These are phyloP conservation scores for Chionomys nivalis DNA, from an alignment of 2,113 vertebrate species.

Conservation along the genomic window DNA sequence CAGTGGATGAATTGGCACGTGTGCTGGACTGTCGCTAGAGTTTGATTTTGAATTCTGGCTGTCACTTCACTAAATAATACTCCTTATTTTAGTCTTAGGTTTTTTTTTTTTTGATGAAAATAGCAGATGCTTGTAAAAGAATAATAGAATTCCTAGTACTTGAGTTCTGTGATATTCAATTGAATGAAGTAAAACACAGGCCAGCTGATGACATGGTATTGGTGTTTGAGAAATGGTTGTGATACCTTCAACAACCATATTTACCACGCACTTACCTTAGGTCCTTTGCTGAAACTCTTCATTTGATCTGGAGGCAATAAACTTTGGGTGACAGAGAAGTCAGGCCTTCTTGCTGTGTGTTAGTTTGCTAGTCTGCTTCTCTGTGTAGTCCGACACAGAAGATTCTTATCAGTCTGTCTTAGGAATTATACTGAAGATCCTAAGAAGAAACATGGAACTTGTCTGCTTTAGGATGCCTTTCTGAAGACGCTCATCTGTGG, in stretches of 20 bases:
- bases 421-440: background rate
- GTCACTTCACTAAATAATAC: background rate
- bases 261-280: background rate
- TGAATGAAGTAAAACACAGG: background rate
- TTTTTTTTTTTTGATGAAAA: background rate
- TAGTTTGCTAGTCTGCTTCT: background rate
- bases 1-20: background rate
- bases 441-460: background rate
- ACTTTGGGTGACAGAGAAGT: background rate
- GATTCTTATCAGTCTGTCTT: background rate
- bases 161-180: background rate
- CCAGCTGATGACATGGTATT: background rate
- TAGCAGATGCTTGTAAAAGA: background rate
- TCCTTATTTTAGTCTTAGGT: background rate
- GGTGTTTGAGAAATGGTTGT: background rate
- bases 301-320: background rate
- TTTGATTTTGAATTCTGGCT: background rate
- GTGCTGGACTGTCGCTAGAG: rapidly evolving
- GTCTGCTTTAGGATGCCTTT: background rate
- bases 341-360: background rate
- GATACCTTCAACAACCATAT: background rate
- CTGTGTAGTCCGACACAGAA: background rate
- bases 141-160: background rate
- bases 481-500: background rate
- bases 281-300: background rate